A percentile compares a stretch with the other conserved stretches of the same genome.
Evolutionary conservation across 2,797 vertebrate genomes (phyloP).

Genomic region (Gadopsis marmoratus): DNA sequence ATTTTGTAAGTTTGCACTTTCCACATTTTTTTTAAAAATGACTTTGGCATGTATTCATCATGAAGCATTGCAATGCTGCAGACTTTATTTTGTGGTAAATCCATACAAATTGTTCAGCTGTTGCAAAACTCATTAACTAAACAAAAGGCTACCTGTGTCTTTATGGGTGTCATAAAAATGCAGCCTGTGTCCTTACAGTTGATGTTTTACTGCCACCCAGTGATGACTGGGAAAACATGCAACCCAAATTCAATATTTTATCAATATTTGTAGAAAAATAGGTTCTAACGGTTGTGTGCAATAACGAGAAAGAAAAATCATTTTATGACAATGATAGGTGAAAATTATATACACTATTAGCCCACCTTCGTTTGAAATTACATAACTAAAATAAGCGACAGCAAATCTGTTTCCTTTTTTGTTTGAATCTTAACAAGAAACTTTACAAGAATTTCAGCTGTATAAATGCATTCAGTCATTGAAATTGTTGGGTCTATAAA

Average conservation of each 20-base stretch:
- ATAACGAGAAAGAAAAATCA: background rate
- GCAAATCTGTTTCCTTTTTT: background rate
- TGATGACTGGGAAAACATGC: background rate
- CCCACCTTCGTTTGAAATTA: background rate
- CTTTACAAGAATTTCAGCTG: background rate
- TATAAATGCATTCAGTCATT: background rate
- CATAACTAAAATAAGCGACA: no score
- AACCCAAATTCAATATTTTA: background rate
- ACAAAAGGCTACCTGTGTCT: background rate
- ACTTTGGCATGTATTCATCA: background rate
- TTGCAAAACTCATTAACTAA: conserved; percentile 1
- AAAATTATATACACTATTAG: background rate
- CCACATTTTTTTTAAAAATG: background rate
- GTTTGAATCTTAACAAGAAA: background rate
- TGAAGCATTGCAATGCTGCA: background rate
- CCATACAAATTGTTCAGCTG: background rate
- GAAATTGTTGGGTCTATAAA: no score
- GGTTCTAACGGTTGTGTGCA: background rate
- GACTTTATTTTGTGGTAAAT: background rate
- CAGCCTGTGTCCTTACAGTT: background rate
- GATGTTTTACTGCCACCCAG: conserved; percentile 60
- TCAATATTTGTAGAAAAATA: background rate
- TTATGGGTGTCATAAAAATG: background rate
- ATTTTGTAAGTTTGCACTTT: background rate
- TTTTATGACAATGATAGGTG: background rate